Percentiles rank a stretch among this genome's conserved stretches.
These are phyloP conservation scores for Pachyramphus minor DNA, from an alignment of 2,113 vertebrate species.

Conservation along the genomic window DNA sequence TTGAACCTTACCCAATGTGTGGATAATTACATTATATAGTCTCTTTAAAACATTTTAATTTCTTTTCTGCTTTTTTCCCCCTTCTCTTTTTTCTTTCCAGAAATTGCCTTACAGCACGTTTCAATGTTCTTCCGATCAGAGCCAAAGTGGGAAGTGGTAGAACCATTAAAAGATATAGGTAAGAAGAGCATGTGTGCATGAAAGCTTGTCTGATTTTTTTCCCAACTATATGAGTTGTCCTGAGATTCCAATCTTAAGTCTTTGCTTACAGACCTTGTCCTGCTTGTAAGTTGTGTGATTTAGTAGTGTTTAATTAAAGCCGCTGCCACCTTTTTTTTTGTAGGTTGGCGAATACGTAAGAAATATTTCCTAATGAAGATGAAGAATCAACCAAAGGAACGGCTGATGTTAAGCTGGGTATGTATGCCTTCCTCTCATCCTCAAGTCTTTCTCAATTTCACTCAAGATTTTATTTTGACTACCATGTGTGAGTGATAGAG, in stretches of 20 bases:
- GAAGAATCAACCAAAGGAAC: slow-evolving; percentile 93
- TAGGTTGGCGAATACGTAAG: slow-evolving; percentile 97
- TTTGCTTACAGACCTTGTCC: not conserved
- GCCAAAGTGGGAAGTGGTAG: slow-evolving; percentile 94
- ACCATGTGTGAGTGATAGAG: not conserved
- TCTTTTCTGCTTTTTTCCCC: not conserved
- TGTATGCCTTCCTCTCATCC: slow-evolving; percentile 31
- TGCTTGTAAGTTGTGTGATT: not conserved
- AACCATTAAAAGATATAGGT: slow-evolving; percentile 95
- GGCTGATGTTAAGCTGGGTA: slow-evolving; percentile 94
- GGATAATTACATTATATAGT: not conserved
- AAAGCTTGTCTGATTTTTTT: not conserved
- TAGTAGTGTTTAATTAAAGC: not conserved
- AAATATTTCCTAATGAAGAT: slow-evolving; percentile 94
- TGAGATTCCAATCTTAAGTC: not conserved
- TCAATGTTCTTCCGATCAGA: slow-evolving; percentile 99
- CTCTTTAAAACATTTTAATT: not conserved
- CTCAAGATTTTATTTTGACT: not conserved
- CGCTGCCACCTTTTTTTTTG: not conserved
- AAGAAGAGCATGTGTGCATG: slow-evolving; percentile 26
- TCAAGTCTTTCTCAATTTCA: not conserved
- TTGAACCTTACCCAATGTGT: not conserved
- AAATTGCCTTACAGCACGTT: slow-evolving; percentile 96
- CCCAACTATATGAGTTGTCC: not conserved
- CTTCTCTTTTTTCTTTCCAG: slow-evolving; percentile 66